A percentile compares a stretch with the other conserved stretches of the same genome.
Evolutionary conservation across 2,797 vertebrate genomes (phyloP).

Genomic region (Buphagus erythrorhynchus): DNA sequence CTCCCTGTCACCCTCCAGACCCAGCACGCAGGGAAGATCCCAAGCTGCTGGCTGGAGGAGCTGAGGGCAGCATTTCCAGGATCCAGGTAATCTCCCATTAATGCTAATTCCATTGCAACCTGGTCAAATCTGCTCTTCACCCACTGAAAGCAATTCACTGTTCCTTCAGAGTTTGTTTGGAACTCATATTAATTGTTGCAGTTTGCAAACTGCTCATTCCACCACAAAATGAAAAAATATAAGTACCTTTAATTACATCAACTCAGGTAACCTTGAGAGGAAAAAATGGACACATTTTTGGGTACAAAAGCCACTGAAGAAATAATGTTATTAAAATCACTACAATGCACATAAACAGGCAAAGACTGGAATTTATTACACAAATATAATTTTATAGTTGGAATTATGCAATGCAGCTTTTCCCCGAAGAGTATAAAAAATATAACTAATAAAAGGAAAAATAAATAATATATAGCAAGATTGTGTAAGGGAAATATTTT

Average conservation of each 20-base stretch:
- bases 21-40: not conserved
- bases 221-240: not conserved
- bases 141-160: not conserved
- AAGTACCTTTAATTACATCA: not conserved
- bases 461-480: not conserved
- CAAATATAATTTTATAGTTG: not conserved
- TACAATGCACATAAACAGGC: not conserved
- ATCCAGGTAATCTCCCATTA: slow-evolving; percentile 34
- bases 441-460: not conserved
- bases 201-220: not conserved
- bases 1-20: slow-evolving; percentile 12
- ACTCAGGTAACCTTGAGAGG: not conserved
- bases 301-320: not conserved
- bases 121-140: not conserved
- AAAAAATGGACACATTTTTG: not conserved
- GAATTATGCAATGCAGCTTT: not conserved
- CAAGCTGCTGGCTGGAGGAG: not conserved
- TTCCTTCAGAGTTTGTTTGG: not conserved
- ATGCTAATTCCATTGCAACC: not conserved
- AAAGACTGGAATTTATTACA: not conserved
- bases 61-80: slow-evolving; percentile 14
- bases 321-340: not conserved
- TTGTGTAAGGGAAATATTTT: not conserved
- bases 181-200: not conserved
- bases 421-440: not conserved